These are phyloP conservation scores for Champsocephalus gunnari DNA, from an alignment of 2,797 vertebrate species.

Conservation along the genomic window DNA sequence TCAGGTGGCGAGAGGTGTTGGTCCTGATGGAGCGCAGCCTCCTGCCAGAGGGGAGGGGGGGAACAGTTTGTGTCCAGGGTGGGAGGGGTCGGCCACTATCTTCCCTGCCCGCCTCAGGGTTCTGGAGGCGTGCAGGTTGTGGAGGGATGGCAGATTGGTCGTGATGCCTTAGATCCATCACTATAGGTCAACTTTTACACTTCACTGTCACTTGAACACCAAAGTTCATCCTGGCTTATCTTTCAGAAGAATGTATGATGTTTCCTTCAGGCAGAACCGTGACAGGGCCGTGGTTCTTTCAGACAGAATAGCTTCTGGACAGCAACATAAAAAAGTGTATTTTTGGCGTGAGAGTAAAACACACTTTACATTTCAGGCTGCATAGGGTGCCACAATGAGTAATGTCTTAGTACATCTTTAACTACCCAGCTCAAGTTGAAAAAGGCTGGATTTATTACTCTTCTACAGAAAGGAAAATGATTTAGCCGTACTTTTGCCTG, in stretches of 20 bases:
- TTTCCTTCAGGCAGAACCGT: constrained; percentile 22
- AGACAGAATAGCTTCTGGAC: neutral
- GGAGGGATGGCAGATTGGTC: too few relatives aligned
- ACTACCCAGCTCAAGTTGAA: neutral
- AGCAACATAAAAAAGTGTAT: neutral
- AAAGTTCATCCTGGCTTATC: constrained; percentile 26
- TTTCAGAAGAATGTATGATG: constrained; percentile 25
- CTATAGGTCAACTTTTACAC: constrained; percentile 13
- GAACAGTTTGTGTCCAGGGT: too few relatives aligned
- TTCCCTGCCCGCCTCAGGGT: too few relatives aligned
- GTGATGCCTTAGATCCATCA: neutral
- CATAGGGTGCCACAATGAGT: neutral
- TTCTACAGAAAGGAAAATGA: neutral
- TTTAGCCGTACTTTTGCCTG: neutral
- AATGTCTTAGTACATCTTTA: neutral
- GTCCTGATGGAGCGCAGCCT: too few relatives aligned
- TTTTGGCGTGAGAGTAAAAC: neutral
- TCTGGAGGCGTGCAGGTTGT: too few relatives aligned
- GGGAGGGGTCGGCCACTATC: too few relatives aligned
- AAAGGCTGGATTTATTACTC: neutral
- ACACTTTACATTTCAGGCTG: neutral
- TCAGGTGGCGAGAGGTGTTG: too few relatives aligned
- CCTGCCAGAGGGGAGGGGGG: too few relatives aligned
- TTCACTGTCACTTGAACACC: constrained; percentile 15
- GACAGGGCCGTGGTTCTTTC: constrained; percentile 1